Evolutionary conservation across 2,797 vertebrate genomes (phyloP).

Genomic region (Morelia viridis): DNA sequence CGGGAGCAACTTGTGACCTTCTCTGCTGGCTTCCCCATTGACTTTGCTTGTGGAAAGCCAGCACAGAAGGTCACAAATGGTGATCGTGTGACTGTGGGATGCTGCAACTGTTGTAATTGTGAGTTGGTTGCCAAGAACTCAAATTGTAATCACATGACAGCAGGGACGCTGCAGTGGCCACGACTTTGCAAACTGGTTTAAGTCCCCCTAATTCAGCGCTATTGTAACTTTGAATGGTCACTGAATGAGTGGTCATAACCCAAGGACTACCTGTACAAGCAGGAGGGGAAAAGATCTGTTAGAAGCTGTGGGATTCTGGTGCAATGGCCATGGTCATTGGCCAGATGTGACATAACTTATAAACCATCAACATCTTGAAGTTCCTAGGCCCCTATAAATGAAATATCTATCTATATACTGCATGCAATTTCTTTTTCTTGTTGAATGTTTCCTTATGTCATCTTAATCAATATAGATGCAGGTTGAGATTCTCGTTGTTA

Average conservation of each 20-base stretch:
- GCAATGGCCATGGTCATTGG: neutral
- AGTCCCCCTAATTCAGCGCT: too few species aligned
- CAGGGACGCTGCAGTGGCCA: neutral
- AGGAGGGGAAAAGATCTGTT: neutral
- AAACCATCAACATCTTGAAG: neutral
- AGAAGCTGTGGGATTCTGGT: neutral
- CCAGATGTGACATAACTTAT: neutral
- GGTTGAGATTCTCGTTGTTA: neutral
- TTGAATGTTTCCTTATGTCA: neutral
- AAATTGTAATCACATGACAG: neutral
- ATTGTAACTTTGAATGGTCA: neutral
- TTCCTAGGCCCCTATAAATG: neutral
- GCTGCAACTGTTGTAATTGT: neutral
- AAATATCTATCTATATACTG: neutral
- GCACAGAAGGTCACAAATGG: neutral
- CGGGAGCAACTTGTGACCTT: neutral
- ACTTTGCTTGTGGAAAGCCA: neutral
- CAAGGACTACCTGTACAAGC: neutral
- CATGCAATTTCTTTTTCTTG: neutral
- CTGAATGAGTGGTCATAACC: neutral
- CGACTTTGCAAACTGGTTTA: neutral
- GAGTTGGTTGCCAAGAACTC: neutral
- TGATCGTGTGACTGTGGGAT: neutral
- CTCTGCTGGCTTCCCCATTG: neutral
- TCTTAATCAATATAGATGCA: neutral